phyloP scores from a whole-genome alignment of 2,888 invertebrate genomes.

The Sarcophaga variegata region DNA sequence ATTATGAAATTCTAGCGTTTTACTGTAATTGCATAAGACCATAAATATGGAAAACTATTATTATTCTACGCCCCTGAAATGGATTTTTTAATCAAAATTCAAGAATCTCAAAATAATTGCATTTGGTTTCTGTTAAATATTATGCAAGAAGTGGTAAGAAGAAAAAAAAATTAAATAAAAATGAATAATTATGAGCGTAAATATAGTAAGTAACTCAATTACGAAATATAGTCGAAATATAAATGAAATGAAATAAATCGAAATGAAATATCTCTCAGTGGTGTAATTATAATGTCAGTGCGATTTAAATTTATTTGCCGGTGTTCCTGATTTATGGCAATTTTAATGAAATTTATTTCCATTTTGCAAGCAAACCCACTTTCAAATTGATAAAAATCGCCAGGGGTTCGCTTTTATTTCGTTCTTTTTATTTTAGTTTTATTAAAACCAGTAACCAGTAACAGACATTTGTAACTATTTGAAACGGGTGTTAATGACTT shows the following conservation, averaged over 20 bases:
- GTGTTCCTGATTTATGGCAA: conserved; percentile 39
- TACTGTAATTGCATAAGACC: too few relatives aligned
- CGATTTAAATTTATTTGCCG: conserved; percentile 47
- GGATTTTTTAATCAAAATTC: not conserved
- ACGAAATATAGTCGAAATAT: conserved; percentile 21
- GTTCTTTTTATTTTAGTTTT: conserved; percentile 20
- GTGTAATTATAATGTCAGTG: conserved; percentile 47
- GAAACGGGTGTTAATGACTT: not conserved
- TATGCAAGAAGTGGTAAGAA: not conserved
- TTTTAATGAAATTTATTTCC: conserved; percentile 27
- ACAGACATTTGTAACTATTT: not conserved
- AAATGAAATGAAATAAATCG: conserved; percentile 10
- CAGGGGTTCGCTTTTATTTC: not conserved
- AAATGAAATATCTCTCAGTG: not conserved
- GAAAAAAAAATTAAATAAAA: not conserved
- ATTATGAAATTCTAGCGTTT: too few relatives aligned
- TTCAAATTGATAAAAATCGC: conserved; percentile 7
- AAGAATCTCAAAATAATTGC: not conserved
- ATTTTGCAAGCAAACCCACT: conserved; percentile 25
- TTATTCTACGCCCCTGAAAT: not conserved
- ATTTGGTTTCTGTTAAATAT: conserved; percentile 4
- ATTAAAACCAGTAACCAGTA: not conserved
- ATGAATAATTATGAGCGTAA: not conserved
- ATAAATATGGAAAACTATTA: too few relatives aligned
- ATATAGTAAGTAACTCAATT: conserved; percentile 3